These are phyloP conservation scores for Cyprinodon diabolis DNA, from an alignment of 2,797 vertebrate genomes.

Conservation along the genomic window DNA sequence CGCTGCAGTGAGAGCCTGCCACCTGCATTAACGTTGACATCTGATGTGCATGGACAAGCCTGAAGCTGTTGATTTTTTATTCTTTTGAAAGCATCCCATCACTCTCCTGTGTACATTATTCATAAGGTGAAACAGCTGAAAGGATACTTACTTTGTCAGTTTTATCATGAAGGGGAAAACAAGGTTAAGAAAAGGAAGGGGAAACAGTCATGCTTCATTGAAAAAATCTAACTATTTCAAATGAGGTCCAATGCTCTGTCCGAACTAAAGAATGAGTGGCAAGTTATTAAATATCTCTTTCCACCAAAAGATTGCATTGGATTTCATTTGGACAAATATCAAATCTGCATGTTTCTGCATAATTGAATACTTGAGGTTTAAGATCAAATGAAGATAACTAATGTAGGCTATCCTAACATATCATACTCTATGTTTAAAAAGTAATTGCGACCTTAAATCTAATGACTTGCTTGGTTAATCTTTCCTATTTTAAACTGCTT, in stretches of 20 bases:
- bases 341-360: not conserved
- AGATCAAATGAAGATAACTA: not conserved
- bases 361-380: not conserved
- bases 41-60: constrained; percentile 72
- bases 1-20: constrained; percentile 62
- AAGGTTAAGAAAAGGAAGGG: constrained; percentile 21
- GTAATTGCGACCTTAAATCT: not conserved
- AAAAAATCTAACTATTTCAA: constrained; percentile 51
- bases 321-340: not conserved
- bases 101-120: constrained; percentile 66
- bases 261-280: constrained; percentile 40
- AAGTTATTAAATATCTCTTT: constrained; percentile 35
- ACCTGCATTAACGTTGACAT: constrained; percentile 74
- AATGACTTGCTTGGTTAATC: not conserved
- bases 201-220: constrained; percentile 54
- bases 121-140: constrained; percentile 64
- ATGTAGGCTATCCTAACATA: not conserved
- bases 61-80: constrained; percentile 55
- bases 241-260: constrained; percentile 48
- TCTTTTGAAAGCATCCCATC: constrained; percentile 52
- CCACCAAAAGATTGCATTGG: not conserved
- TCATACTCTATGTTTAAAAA: not conserved
- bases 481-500: not conserved
- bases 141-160: constrained; percentile 70
- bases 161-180: constrained; percentile 64